A percentile compares a stretch with the other conserved stretches of the same genome.
Evolutionary conservation across 2,113 vertebrate genomes (phyloP).

Genomic region (Speoplatyrhinus poulsoni): DNA sequence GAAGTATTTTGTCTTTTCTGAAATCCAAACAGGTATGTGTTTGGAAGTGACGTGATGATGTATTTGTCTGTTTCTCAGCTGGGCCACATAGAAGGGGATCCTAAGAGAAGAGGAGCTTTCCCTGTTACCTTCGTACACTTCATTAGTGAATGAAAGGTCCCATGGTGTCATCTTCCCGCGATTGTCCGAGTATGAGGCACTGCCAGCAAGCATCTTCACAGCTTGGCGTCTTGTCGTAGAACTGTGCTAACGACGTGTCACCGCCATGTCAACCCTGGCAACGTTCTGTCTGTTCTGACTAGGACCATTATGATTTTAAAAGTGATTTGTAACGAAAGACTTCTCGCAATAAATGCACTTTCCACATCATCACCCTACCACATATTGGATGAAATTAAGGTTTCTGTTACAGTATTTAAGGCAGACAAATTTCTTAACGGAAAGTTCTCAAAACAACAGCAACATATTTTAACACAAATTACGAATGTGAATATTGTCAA

Average conservation of each 20-base stretch:
- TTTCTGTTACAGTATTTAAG: constrained; percentile 43
- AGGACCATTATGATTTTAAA: not conserved
- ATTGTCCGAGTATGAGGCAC: constrained; percentile 9
- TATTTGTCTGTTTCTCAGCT: constrained; percentile 77
- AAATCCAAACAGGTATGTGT: not conserved
- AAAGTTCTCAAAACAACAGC: constrained; percentile 10
- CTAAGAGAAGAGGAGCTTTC: constrained; percentile 90
- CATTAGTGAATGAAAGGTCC: constrained; percentile 83
- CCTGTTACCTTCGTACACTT: constrained; percentile 97
- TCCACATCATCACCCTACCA: constrained; percentile 53
- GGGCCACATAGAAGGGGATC: constrained; percentile 96
- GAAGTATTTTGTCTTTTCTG: not conserved
- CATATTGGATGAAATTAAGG: constrained; percentile 48
- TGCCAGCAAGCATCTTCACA: not conserved
- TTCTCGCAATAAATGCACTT: constrained; percentile 73
- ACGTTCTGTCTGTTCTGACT: constrained; percentile 16
- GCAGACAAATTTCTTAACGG: constrained; percentile 14
- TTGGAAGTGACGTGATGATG: not conserved
- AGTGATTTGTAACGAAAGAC: constrained; percentile 57
- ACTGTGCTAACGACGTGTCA: not conserved
- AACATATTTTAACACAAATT: constrained; percentile 34
- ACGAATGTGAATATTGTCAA: constrained; percentile 50
- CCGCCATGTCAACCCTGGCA: not conserved
- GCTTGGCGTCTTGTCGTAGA: constrained; percentile 11
- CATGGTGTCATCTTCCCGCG: constrained; percentile 1